Base-by-base conservation (phyloP, 1,140 invertebrate genomes). In the Camponotus vicinus region DNA sequence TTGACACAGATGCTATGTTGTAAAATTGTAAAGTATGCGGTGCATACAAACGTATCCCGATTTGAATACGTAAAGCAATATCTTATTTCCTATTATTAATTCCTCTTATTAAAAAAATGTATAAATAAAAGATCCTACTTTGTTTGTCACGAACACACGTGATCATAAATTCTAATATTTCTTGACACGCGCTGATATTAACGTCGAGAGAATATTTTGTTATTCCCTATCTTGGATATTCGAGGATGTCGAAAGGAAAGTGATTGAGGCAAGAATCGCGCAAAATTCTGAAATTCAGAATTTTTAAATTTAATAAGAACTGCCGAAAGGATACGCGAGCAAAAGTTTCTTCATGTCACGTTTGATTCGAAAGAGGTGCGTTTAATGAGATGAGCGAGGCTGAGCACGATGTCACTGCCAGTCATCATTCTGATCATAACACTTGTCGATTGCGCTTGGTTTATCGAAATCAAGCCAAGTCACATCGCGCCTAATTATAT, bases 151-250 rank as follows among this genome's bases (percentile, higher is more conserved):
- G 42, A 49, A 37, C 8, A 34, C 15, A 57, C 15, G 73, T 61
- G 73, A 55, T 52, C 55, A 18, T 37, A 85, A 79, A 55, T 40
- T 63, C 45, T 66, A 85, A 42, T 71, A 73, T 85, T 82, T 42
- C 77, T 61, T 71, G 66, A 61, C 61, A 42, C 76, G n/a, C 18
- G 49, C 52, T 21, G 49, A 82, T 59, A 59, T 67, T 71, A 79
- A 85, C 40, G 61, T 85, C 79, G 67, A 3, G 57, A 40, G 40
- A 67, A 57, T 57, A 78, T 80, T 79, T 73, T 64, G 49, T 88
- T 71, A 86, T 77, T 80, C 64, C 40, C 34, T 40, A 13, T 86
- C 79, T 79, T 34, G 63, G 64, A 75, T 87, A 85, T 87, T 80
- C 21, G 66, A 9, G 42, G 57, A 27, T 40, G 40, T 32, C 49